Evolutionary conservation across 2,113 vertebrate genomes (phyloP).

Genomic region (Propithecus coquereli): DNA sequence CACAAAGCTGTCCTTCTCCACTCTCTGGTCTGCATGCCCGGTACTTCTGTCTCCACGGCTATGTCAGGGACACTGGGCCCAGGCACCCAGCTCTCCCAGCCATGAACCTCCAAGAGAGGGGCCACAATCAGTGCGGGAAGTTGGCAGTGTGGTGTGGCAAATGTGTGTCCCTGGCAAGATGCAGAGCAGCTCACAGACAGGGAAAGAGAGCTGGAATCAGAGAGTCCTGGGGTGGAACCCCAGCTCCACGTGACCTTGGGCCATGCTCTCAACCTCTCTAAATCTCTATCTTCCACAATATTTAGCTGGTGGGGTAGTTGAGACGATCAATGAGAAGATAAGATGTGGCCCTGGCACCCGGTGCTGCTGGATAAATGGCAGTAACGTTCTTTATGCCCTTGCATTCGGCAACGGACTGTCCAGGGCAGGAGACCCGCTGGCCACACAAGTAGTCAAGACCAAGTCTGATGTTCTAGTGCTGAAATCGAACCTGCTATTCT

Average conservation of each 20-base stretch:
- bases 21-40: neutral
- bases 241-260: neutral
- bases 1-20: neutral
- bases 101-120: neutral
- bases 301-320: neutral
- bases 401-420: neutral
- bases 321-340: neutral
- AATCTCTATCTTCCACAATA: neutral
- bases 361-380: neutral
- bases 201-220: neutral
- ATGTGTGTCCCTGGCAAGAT: neutral
- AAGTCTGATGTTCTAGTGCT: neutral
- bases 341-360: neutral
- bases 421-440: neutral
- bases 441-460: neutral
- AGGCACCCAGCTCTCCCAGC: neutral
- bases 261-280: neutral
- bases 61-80: neutral
- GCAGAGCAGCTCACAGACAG: accelerated
- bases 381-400: neutral
- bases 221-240: neutral
- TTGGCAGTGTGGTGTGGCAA: accelerated
- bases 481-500: neutral
- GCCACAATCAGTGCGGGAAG: accelerated
- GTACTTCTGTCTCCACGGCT: neutral